Base-by-base conservation (phyloP, 2,888 invertebrate genomes). In the Odontomyia ornata region DNA sequence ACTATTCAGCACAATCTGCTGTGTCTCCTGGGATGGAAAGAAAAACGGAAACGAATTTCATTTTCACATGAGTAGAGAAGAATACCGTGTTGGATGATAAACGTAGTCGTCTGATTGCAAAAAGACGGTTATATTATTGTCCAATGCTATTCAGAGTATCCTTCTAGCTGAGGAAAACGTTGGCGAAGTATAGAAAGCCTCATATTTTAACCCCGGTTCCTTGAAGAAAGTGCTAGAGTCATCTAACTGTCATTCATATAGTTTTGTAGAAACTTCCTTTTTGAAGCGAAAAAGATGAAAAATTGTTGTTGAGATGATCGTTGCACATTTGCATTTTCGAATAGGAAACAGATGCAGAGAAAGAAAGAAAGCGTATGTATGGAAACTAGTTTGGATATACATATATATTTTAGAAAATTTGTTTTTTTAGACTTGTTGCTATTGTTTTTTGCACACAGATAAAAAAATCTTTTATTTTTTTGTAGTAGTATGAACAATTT, bases 81-180 rank as follows among this genome's bases (percentile, higher is more conserved):
- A 72, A 73, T 36, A 73, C 30, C 36, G 60, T 73, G 73, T 36
- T 27, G 36, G 60, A 73, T 73, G 73, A 73, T 73, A 73, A 73
- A 73, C 60, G 73, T 21, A 60, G 69, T 69, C 60, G 60, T 57
- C 30, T 73, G 73, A 43, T 60, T 57, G 57, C 57, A 36, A 73
- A 57, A 73, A 57, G 57, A 73, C 73, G 60, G 0, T 73, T 11
- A n/a, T 36, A 23, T 73, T 23, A 57, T 73, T 60, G 60, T 60
- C 73, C 65, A 27, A 47, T 13, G 69, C 13, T 43, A n/a, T n/a
- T n/a, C n/a, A n/a, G 2, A 23, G 25, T n/a, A 21, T n/a, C 60
- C 2, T n/a, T 21, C 52, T 15, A 9, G 52, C 3, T 52, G 15
- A n/a, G 4, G 15, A 13, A n/a, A 15, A 15, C 3, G 15, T 15